Evolutionary conservation across 2,888 invertebrate genomes (phyloP).

Genomic region (Asteroscopus sphinx): DNA sequence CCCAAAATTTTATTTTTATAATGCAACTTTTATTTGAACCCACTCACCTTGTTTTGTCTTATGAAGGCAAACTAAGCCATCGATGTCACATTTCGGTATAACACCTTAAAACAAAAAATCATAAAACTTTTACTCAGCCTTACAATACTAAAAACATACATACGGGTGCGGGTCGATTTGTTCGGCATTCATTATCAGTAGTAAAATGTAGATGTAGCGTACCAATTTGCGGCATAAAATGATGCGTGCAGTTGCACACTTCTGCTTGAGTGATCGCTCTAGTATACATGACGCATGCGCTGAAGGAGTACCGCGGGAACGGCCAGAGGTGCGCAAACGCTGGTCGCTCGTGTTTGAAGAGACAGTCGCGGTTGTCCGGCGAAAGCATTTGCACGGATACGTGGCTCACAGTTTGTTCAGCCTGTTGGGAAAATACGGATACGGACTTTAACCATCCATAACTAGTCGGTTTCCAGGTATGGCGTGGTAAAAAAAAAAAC

Average conservation of each 20-base stretch:
- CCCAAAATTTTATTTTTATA: too few species aligned
- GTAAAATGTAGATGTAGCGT: constrained; percentile 41
- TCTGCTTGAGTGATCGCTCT: constrained; percentile 86
- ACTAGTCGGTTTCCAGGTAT: too few species aligned
- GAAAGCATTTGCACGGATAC: constrained; percentile 85
- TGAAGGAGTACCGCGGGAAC: constrained; percentile 89
- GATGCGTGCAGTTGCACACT: constrained; percentile 91
- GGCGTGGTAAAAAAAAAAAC: too few species aligned
- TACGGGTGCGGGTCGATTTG: too few species aligned
- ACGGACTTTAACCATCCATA: too few species aligned
- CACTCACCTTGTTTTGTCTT: constrained; percentile 81
- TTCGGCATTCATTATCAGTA: too few species aligned
- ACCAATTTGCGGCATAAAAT: constrained; percentile 90
- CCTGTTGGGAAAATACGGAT: constrained; percentile 69
- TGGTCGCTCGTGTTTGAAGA: constrained; percentile 89
- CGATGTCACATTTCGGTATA: constrained; percentile 83
- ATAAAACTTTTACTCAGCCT: background rate
- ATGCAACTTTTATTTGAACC: too few species aligned
- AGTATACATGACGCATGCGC: constrained; percentile 90
- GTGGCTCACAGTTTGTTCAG: constrained; percentile 90
- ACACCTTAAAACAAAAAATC: constrained; percentile 72
- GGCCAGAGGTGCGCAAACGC: constrained; percentile 76
- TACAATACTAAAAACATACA: background rate
- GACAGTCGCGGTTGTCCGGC: constrained; percentile 86
- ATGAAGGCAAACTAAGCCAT: constrained; percentile 89